Evolutionary conservation across 2,888 invertebrate species (phyloP).

Genomic region (Frankliniella intonsa): DNA sequence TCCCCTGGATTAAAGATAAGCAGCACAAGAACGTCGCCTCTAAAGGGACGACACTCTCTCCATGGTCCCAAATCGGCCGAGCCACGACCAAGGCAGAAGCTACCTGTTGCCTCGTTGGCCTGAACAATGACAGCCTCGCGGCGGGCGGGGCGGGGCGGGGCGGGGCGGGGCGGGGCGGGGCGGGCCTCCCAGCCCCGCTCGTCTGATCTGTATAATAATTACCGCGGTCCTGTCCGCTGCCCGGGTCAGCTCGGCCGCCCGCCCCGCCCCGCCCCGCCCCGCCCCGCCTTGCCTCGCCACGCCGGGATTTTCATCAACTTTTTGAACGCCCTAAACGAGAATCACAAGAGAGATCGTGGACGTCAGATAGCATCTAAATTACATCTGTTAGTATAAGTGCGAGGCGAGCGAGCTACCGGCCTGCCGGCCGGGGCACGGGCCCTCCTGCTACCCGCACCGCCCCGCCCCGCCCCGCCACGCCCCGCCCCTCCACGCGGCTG

Average conservation of each 20-base stretch:
- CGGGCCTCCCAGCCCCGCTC: not conserved
- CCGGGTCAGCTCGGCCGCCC: not conserved
- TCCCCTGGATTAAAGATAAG: no score
- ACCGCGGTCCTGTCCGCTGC: not conserved
- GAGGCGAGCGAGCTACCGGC: not conserved
- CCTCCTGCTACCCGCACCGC: not conserved
- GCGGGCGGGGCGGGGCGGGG: not conserved
- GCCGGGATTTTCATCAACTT: constrained; percentile 19
- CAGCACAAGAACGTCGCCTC: no score
- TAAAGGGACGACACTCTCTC: no score
- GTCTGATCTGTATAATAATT: not conserved
- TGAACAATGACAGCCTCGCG: no score
- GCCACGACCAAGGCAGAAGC: no score
- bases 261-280: no score
- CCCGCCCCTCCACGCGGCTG: not conserved
- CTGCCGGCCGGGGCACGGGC: not conserved
- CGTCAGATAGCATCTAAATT: constrained; percentile 23
- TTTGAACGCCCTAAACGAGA: constrained; percentile 21
- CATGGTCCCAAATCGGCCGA: no score
- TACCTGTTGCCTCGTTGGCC: no score
- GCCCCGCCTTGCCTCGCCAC: no score
- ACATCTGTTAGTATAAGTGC: constrained; percentile 26
- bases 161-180: not conserved
- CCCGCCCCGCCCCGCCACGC: not conserved
- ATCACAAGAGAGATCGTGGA: constrained; percentile 25